Percentiles rank a stretch among this genome's conserved stretches.
These are phyloP conservation scores for Chymomyza amoena DNA, from an alignment of 2,888 invertebrate genomes.

Conservation along the genomic window DNA sequence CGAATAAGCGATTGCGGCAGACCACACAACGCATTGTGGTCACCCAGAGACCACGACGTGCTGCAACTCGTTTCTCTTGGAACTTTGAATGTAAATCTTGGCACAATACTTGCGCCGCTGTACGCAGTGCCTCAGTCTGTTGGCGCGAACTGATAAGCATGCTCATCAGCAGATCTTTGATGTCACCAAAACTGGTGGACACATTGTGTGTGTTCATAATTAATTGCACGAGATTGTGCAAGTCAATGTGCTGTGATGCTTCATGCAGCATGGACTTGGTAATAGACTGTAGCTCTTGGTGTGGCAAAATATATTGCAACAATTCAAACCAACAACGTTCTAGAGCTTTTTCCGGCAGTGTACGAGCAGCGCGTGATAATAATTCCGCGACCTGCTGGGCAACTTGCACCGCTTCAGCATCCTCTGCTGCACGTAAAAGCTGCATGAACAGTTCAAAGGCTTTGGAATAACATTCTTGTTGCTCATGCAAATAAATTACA, in stretches of 20 bases:
- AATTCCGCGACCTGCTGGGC: constrained; percentile 45
- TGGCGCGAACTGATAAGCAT: constrained; percentile 88
- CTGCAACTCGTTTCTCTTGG: constrained; percentile 58
- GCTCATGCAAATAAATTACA: constrained; percentile 86
- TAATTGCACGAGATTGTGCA: constrained; percentile 82
- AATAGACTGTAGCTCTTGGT: constrained; percentile 77
- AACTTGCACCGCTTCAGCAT: constrained; percentile 43
- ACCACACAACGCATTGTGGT: constrained; percentile 76
- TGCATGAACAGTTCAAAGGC: constrained; percentile 84
- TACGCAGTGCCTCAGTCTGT: constrained; percentile 85
- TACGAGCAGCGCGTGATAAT: constrained; percentile 78
- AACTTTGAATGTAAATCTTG: constrained; percentile 83
- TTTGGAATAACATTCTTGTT: constrained; percentile 85
- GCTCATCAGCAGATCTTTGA: constrained; percentile 82
- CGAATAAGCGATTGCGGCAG: constrained; percentile 75
- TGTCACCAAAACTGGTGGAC: constrained; percentile 82
- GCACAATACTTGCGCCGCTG: constrained; percentile 83
- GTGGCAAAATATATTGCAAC: constrained; percentile 77
- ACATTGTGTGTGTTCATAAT: constrained; percentile 80
- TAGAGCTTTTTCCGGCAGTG: constrained; percentile 77
- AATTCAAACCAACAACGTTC: constrained; percentile 80
- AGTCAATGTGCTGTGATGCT: constrained; percentile 81
- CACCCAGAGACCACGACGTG: constrained; percentile 76
- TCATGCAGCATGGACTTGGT: constrained; percentile 80
- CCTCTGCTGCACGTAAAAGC: constrained; percentile 67